These are phyloP conservation scores for Melanocharis versteri DNA, from an alignment of 2,113 vertebrate species.

Conservation along the genomic window DNA sequence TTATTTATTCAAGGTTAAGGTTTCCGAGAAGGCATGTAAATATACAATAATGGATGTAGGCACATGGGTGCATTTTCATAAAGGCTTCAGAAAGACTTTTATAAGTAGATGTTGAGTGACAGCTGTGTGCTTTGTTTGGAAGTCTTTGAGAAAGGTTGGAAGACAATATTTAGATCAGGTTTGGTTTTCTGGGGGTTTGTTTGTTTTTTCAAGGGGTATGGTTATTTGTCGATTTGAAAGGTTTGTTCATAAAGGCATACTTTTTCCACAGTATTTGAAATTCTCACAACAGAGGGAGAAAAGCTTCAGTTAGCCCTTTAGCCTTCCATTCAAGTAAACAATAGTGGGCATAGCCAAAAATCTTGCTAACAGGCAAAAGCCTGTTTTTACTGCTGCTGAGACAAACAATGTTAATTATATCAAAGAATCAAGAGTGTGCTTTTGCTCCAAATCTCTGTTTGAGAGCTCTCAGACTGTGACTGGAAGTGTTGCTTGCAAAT, in stretches of 20 bases:
- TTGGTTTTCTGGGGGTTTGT: not conserved
- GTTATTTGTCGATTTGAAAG: not conserved
- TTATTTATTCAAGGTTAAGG: not conserved
- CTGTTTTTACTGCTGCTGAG: slow-evolving; percentile 10
- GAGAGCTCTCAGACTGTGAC: not conserved
- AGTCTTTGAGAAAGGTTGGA: not conserved
- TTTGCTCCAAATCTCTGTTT: not conserved
- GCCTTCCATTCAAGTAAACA: slow-evolving; percentile 5
- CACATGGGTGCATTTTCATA: not conserved
- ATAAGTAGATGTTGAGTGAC: not conserved
- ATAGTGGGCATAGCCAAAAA: not conserved
- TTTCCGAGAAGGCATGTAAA: not conserved
- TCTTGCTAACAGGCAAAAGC: not conserved
- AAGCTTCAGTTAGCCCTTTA: not conserved
- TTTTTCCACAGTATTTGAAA: not conserved
- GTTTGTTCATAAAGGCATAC: not conserved
- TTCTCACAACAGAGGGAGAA: not conserved
- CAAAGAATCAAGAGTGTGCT: not conserved
- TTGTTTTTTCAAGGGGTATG: not conserved
- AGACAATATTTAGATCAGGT: not conserved
- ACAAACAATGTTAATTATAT: not conserved
- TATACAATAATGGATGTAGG: not conserved
- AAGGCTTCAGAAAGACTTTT: not conserved
- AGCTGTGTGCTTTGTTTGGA: not conserved
- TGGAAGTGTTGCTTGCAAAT: not conserved